A percentile compares a stretch with the other conserved stretches of the same genome.
These are phyloP conservation scores for Sorex maritimensis DNA, from an alignment of 2,797 vertebrate genomes.

Conservation along the genomic window DNA sequence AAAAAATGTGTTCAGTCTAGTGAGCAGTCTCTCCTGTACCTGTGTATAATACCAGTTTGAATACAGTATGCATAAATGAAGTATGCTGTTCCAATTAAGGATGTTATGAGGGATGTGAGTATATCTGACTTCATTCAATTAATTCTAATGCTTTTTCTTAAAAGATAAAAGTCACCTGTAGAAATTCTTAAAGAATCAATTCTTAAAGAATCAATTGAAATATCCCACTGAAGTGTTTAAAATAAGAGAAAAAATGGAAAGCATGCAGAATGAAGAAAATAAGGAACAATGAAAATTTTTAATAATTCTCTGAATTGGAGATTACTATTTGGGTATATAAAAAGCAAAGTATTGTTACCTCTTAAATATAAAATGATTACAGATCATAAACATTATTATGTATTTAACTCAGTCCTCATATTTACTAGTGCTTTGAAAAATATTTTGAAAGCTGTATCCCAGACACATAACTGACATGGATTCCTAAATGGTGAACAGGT, in stretches of 20 bases:
- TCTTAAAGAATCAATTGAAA: slow-evolving; percentile 19
- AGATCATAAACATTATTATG: background rate
- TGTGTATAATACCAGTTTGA: slow-evolving; percentile 20
- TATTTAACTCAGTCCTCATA: slow-evolving; percentile 6
- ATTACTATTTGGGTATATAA: background rate
- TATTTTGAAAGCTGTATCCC: too few species aligned
- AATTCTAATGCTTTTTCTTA: background rate
- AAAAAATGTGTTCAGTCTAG: too few species aligned
- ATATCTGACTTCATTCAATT: background rate
- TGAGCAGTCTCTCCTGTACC: too few species aligned
- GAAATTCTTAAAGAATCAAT: slow-evolving; percentile 6
- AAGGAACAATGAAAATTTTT: background rate
- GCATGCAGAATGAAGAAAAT: background rate
- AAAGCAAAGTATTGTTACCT: slow-evolving; percentile 15
- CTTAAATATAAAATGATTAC: slow-evolving; percentile 14
- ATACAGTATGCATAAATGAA: slow-evolving; percentile 37
- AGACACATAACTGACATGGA: background rate
- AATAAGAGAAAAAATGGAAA: background rate
- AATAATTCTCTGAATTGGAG: background rate
- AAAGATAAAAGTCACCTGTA: slow-evolving; percentile 54
- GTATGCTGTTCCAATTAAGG: slow-evolving; percentile 42
- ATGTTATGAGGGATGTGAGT: slow-evolving; percentile 10
- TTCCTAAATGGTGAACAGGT: background rate
- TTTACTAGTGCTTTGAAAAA: too few species aligned
- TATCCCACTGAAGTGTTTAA: background rate